Percentiles rank a stretch among this genome's conserved stretches.
Conservation (phyloP, 2,888 invertebrate species). For the Plebejus argus region DNA sequence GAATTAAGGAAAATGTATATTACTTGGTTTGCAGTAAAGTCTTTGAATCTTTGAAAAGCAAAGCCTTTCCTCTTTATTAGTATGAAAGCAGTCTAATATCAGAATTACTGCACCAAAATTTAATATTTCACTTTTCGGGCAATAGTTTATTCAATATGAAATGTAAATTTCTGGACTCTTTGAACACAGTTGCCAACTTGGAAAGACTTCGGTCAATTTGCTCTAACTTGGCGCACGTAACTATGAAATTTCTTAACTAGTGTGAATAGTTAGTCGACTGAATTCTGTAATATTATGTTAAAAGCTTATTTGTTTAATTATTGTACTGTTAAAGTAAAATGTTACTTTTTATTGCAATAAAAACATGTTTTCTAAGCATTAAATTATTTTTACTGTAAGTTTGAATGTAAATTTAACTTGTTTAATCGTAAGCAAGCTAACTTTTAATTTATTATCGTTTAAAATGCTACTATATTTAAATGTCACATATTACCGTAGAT, state of each 20-base stretch:
- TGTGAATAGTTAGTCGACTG: not conserved
- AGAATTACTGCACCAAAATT: not conserved
- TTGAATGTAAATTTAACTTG: too few relatives aligned
- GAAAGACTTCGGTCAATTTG: conserved; percentile 10
- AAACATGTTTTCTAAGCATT: too few relatives aligned
- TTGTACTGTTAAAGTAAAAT: not conserved
- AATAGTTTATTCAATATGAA: not conserved
- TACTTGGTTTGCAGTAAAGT: too few relatives aligned
- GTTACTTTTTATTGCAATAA: too few relatives aligned
- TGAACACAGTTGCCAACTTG: not conserved
- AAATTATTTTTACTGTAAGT: too few relatives aligned
- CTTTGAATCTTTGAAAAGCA: too few relatives aligned
- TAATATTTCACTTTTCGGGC: not conserved
- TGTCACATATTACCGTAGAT: too few relatives aligned
- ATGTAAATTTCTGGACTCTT: conserved; percentile 9
- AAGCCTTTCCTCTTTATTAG: not conserved
- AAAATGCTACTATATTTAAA: too few relatives aligned
- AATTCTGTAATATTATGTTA: conserved; percentile 4
- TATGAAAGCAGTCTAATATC: not conserved
- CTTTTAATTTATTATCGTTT: too few relatives aligned
- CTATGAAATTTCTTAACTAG: conserved; percentile 17
- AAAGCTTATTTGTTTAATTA: not conserved
- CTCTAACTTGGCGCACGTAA: not conserved
- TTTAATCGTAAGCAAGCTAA: too few relatives aligned
- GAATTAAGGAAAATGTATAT: too few relatives aligned